Evolutionary conservation across 2,888 invertebrate species (phyloP).

Genomic region (Cantharis rufa): DNA sequence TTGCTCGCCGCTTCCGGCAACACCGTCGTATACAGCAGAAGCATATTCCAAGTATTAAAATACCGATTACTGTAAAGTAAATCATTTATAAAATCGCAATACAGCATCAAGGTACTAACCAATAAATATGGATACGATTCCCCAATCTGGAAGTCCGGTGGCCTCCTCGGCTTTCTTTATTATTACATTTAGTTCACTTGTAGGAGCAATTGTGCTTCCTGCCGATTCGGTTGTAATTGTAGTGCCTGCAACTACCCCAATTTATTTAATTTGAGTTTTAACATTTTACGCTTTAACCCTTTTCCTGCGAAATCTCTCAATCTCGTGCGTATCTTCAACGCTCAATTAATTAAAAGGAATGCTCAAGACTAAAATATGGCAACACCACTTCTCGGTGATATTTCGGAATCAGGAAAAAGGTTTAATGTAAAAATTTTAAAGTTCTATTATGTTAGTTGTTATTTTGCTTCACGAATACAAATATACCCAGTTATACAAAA

Average conservation of each 20-base stretch:
- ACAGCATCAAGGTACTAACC: conserved; percentile 57
- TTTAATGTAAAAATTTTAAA: not conserved
- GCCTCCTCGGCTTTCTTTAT: conserved; percentile 59
- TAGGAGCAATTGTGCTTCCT: conserved; percentile 3
- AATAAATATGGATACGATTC: conserved; percentile 80
- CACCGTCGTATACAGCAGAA: conserved; percentile 92
- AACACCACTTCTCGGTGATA: too few species aligned
- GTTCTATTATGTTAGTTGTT: not conserved
- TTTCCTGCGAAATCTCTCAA: not conserved
- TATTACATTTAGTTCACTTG: conserved; percentile 17
- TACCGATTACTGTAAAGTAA: conserved; percentile 64
- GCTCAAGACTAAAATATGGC: too few species aligned
- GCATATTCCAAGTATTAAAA: conserved; percentile 82
- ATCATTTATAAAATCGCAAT: not conserved
- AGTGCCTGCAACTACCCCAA: conserved; percentile 1
- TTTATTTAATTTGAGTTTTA: not conserved
- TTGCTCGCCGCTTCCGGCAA: conserved; percentile 88
- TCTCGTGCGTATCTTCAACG: too few species aligned
- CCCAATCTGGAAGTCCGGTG: conserved; percentile 83
- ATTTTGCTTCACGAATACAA: not conserved
- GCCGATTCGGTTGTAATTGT: conserved; percentile 1
- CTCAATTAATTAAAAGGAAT: too few species aligned
- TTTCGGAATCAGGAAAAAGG: not conserved
- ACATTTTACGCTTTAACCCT: not conserved
- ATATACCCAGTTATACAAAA: not conserved